Evolutionary conservation across 2,888 invertebrate species (phyloP), one percentile per base, ranked within the genome.

Genomic region (Strigamia maritima): DNA sequence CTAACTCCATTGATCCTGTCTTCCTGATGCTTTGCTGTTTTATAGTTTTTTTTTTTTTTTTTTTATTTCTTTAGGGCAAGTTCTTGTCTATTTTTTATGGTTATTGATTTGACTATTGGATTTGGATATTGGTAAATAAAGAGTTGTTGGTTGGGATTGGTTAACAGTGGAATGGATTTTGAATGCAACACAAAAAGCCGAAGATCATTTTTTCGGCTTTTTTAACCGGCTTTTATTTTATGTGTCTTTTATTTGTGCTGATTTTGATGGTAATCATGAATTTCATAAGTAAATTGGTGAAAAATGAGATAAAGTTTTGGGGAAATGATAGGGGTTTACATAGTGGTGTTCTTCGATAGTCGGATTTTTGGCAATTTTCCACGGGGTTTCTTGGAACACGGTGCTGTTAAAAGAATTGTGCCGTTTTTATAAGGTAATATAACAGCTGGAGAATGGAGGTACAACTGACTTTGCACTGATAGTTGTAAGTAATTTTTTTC

Each of bases 11-110:
- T 60, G 60, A 60, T 60, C 60, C 60, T 60, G 60, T 60, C 60
- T 60, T 60, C 60, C n/a, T 60, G 60, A 60, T 60, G 60, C 60
- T 60, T n/a, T 60, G 60, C 60, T 60, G 60, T 60, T 60, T 60
- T 60, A 60, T 60, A 60, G 60, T 60, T 54, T 54, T 3, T 60
- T 49, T 49, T 60, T 60, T 60, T 60, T 60, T 3, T 60, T 49
- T 60, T 60, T 60, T 60, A 10, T 3, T 60, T 22, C 60, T 60
- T 60, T 19, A 10, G 60, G 60, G 24, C 40, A 44, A 10, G 40
- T 10, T 44, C 40, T 6, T 44, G 40, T 44, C 40, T 44, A 44
- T 44, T 44, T 44, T 44, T 44, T 44, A 44, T 44, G 10, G 40
- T 16, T 16, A 44, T 44, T 44, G 40, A 44, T 44, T 44, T 44